Base-by-base conservation (phyloP, 2,797 vertebrate genomes). In the Anabas testudineus region DNA sequence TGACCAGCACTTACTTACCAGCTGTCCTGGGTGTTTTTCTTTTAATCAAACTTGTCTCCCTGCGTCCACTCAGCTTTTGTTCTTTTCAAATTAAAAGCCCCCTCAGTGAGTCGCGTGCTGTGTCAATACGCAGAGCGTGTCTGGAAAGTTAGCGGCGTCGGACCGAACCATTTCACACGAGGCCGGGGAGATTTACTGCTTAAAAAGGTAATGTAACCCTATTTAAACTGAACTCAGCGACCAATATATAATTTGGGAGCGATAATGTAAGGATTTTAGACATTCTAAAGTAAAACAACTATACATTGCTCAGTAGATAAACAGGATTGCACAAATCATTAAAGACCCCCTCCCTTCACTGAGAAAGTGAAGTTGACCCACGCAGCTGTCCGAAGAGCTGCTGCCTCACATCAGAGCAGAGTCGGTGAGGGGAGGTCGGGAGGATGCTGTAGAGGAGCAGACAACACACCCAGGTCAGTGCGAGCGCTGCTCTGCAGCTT, bases 311-410 rank as follows among this genome's bases (percentile, higher is more conserved):
- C 1, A 7, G 0, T 0, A 41, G 58, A 47, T 2, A 24, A 52
- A 12, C 7, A 51, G 0, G 10, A 10, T 41, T 0, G 0, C 3
- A 21, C 47, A 32, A 2, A 14, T 2, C 0, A 36, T 2, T 21
- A 8, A 14, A 12, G 1, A 16, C 0, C 0, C 0, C 0, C 15
- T 67, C 75, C 79, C 42, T 56, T 53, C 4, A 22, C 0, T 1
- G 45, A 34, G 6, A 51, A 34, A 64, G 66, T 92, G 87, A 88
- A 79, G 39, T 59, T 2, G 68, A 15, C 91, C 71, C 67, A 65
- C 90, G 77, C 87, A 90, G 91, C 91, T 85, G 92, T 91, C 83
- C 81, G 47, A 53, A 74, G 63, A 84, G 49, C 58, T 53, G 48
- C 68, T 67, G 10, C 59, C 10, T 61, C 69, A 49, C 82, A 39